Conservation (phyloP, 2,888 invertebrate species). For the Zaprionus obscuricornis region DNA sequence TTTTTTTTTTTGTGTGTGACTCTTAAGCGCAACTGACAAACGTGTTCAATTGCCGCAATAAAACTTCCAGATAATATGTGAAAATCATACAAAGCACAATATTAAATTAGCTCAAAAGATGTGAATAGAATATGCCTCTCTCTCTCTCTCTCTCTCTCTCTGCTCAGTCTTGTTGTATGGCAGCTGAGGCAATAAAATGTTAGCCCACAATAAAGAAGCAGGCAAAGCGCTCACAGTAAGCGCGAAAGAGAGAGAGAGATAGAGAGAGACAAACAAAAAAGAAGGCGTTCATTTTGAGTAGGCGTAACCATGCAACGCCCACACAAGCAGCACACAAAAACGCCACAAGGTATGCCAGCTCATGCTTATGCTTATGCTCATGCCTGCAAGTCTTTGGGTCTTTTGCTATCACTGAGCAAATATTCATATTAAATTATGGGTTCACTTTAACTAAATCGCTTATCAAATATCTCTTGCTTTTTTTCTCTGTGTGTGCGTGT, state of each 20-base stretch:
- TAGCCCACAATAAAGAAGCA: conserved; percentile 43
- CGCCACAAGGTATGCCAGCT: no score
- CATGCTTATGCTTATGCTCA: no score
- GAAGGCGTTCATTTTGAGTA: no score
- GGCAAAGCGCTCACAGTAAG: neutral
- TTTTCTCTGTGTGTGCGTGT: no score
- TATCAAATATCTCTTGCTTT: no score
- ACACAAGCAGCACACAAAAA: no score
- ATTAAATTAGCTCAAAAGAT: conserved; percentile 72
- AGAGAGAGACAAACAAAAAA: neutral
- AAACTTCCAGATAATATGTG: conserved; percentile 77
- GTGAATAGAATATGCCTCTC: conserved; percentile 25
- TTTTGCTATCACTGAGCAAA: conserved; percentile 11
- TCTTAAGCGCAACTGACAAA: conserved; percentile 49
- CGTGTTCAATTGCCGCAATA: conserved; percentile 78
- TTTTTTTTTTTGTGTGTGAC: no score
- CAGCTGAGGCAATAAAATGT: conserved; percentile 50
- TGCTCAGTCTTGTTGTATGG: no score
- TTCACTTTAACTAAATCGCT: neutral
- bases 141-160: no score
- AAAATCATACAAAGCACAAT: conserved; percentile 79
- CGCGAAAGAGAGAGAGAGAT: neutral
- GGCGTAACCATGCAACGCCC: no score
- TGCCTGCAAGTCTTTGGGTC: neutral
- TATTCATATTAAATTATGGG: conserved; percentile 30